Evolutionary conservation across 2,888 invertebrate genomes (phyloP).

Genomic region (Phorcus lineatus): DNA sequence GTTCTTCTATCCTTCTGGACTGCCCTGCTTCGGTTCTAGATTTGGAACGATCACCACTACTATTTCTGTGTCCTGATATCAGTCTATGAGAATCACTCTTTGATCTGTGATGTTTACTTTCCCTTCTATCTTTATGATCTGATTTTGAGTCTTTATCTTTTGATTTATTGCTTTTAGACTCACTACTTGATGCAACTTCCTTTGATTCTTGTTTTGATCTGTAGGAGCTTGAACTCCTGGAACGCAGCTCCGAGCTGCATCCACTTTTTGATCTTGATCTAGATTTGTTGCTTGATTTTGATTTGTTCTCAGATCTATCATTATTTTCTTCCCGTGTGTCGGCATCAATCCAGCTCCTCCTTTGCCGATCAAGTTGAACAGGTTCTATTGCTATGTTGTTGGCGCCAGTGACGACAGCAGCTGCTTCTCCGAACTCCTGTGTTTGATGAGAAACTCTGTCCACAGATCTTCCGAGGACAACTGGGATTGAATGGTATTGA

Average conservation of each 20-base stretch:
- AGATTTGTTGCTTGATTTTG: neutral
- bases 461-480: no score
- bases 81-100: no score
- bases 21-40: no score
- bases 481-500: no score
- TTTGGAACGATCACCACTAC: no score
- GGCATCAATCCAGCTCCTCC: neutral
- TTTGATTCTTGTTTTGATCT: neutral
- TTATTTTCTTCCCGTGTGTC: neutral
- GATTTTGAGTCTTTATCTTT: no score
- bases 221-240: neutral
- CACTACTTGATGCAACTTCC: neutral
- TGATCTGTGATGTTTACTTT: no score
- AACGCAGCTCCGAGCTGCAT: neutral
- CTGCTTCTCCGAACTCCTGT: no score
- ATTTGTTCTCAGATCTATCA: neutral
- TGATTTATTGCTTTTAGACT: neutral
- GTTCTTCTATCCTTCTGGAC: no score
- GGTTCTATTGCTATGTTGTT: neutral
- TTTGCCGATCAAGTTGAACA: neutral
- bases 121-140: no score
- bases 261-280: neutral
- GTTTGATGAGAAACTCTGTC: no score
- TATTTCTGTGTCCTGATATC: no score
- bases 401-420: neutral